phyloP scores from a whole-genome alignment of 2,113 vertebrate genomes.

The Panurus biarmicus region DNA sequence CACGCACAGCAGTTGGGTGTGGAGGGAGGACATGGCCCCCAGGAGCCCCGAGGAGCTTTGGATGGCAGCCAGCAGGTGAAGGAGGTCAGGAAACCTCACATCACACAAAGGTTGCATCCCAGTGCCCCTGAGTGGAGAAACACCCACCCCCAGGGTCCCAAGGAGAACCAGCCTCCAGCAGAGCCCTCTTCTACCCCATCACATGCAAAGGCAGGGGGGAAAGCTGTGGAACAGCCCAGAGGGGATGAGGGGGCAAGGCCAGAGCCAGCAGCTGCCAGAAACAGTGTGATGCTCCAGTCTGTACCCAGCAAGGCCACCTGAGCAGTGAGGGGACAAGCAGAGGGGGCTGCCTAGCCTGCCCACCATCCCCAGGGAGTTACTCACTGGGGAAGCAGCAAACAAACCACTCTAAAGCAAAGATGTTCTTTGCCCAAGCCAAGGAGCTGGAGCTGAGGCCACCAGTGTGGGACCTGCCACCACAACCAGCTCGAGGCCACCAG shows the following conservation, averaged over 20 bases:
- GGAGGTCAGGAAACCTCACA: neutral
- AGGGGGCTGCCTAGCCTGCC: neutral
- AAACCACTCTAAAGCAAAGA: neutral
- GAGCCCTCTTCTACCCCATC: neutral
- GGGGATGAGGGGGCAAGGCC: neutral
- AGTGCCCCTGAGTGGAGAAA: neutral
- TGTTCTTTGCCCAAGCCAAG: accelerated
- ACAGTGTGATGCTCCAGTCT: neutral
- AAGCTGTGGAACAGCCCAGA: neutral
- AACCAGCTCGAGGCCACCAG: too few relatives aligned
- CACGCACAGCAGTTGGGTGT: accelerated
- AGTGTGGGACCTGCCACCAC: accelerated
- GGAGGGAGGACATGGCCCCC: neutral
- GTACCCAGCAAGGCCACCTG: neutral
- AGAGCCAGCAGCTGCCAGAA: neutral
- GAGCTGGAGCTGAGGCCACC: neutral
- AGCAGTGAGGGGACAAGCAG: neutral
- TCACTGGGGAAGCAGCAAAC: neutral
- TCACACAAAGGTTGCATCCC: neutral
- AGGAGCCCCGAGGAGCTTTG: neutral
- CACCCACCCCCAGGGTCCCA: neutral
- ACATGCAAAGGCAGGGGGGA: neutral
- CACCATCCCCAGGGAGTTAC: neutral
- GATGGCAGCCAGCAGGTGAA: accelerated
- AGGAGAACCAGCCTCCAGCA: neutral